Evolutionary conservation across 2,888 invertebrate genomes (phyloP).

Genomic region (Griposia aprilina): DNA sequence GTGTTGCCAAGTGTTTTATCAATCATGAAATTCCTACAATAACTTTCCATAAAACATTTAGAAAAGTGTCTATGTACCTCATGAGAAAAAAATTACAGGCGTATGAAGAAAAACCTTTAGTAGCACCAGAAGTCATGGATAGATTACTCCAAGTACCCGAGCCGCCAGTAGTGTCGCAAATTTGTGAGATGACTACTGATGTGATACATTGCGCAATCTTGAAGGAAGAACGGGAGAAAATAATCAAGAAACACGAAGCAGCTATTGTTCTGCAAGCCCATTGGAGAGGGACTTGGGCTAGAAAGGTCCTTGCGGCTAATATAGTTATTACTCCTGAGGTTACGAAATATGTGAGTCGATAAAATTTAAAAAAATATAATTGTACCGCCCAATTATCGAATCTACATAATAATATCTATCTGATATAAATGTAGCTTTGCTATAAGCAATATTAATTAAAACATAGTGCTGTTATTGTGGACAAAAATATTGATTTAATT

Average conservation of each 20-base stretch:
- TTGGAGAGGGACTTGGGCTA: constrained; percentile 84
- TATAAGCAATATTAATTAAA: neutral
- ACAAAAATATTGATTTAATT: neutral
- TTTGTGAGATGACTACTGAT: constrained; percentile 82
- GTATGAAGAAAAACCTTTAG: constrained; percentile 70
- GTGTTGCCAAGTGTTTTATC: neutral
- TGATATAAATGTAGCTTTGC: neutral
- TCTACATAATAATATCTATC: too few species aligned
- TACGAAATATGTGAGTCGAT: constrained; percentile 77
- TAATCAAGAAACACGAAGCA: constrained; percentile 80
- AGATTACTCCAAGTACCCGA: constrained; percentile 70
- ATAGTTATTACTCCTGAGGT: constrained; percentile 75
- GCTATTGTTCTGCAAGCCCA: constrained; percentile 81
- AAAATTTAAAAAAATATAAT: neutral
- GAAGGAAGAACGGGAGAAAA: constrained; percentile 79
- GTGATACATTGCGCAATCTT: constrained; percentile 80
- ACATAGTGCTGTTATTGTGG: neutral
- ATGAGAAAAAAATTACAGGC: constrained; percentile 15
- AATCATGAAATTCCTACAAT: neutral
- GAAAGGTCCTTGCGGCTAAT: constrained; percentile 75
- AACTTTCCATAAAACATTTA: too few species aligned
- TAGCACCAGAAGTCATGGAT: constrained; percentile 70
- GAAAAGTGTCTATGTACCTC: neutral
- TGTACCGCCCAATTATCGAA: neutral
- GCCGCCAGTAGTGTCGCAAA: constrained; percentile 71